Conservation (phyloP, 2,888 invertebrate genomes). For the Folsomia manolachei region DNA sequence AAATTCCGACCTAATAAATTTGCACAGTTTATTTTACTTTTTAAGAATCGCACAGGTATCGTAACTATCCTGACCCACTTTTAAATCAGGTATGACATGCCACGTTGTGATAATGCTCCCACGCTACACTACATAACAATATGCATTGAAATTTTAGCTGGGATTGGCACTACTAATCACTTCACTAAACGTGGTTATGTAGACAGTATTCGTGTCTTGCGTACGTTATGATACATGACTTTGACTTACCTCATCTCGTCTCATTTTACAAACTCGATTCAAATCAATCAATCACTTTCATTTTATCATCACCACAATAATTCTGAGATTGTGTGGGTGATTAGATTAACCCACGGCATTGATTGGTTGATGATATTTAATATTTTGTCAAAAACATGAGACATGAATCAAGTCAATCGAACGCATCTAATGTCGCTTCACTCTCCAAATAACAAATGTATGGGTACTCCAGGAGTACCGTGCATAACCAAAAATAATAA, state of each 20-base stretch:
- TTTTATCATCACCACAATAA: not conserved
- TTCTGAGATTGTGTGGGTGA: not conserved
- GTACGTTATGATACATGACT: too few species aligned
- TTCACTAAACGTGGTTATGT: not conserved
- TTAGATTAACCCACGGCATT: too few species aligned
- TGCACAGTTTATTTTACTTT: too few species aligned
- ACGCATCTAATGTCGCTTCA: not conserved
- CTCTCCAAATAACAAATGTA: too few species aligned
- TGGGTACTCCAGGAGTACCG: too few species aligned
- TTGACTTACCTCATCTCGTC: not conserved
- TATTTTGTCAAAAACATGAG: not conserved
- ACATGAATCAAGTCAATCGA: not conserved
- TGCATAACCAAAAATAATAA: not conserved
- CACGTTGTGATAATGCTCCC: not conserved
- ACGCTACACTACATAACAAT: not conserved
- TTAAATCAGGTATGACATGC: not conserved
- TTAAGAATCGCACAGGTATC: too few species aligned
- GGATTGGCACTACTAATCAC: not conserved
- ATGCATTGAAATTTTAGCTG: too few species aligned
- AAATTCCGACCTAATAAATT: too few species aligned
- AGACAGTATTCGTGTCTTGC: not conserved
- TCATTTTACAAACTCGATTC: not conserved
- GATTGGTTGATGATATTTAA: not conserved
- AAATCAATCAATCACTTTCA: not conserved
- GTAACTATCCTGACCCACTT: not conserved